phyloP scores from a whole-genome alignment of 2,888 invertebrate genomes.

The Mechanitis mazaeus region DNA sequence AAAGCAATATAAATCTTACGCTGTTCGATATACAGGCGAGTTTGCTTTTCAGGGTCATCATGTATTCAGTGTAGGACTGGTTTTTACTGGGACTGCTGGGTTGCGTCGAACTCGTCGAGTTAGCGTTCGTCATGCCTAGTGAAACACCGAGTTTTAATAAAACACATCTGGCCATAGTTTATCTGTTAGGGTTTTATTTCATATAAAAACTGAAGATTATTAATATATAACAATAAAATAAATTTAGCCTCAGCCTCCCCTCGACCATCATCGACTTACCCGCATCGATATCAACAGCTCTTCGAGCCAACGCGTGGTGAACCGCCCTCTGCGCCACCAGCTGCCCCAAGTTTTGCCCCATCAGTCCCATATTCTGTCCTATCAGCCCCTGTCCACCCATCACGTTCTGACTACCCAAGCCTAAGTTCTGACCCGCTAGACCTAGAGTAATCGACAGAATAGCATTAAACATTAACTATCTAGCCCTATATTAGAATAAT shows the following conservation, averaged over 20 bases:
- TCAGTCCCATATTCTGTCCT: conserved; percentile 51
- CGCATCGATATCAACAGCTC: conserved; percentile 62
- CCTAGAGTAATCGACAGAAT: conserved; percentile 31
- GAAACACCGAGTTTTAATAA: neutral
- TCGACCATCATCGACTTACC: conserved; percentile 29
- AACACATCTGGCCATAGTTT: no score
- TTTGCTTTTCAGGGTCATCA: conserved; percentile 83
- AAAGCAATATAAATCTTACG: conserved; percentile 52
- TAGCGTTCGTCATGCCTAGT: conserved; percentile 56
- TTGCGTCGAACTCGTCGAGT: conserved; percentile 72
- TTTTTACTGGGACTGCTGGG: conserved; percentile 80
- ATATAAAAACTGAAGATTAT: neutral
- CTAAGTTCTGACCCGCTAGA: conserved; percentile 55
- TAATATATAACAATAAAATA: neutral
- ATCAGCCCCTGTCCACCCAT: conserved; percentile 41
- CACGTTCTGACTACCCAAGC: conserved; percentile 44
- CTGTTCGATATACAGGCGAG: conserved; percentile 77
- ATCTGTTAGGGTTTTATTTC: no score
- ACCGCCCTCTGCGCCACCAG: conserved; percentile 62
- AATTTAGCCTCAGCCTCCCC: neutral
- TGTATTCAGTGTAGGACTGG: conserved; percentile 80
- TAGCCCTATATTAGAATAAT: neutral
- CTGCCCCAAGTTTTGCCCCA: conserved; percentile 58
- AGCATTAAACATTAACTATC: neutral
- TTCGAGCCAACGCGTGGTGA: conserved; percentile 60